Percentiles rank a stretch among this genome's conserved stretches.
Evolutionary conservation across 2,888 invertebrate species (phyloP).

Genomic region (Ypsolopha scabrella): DNA sequence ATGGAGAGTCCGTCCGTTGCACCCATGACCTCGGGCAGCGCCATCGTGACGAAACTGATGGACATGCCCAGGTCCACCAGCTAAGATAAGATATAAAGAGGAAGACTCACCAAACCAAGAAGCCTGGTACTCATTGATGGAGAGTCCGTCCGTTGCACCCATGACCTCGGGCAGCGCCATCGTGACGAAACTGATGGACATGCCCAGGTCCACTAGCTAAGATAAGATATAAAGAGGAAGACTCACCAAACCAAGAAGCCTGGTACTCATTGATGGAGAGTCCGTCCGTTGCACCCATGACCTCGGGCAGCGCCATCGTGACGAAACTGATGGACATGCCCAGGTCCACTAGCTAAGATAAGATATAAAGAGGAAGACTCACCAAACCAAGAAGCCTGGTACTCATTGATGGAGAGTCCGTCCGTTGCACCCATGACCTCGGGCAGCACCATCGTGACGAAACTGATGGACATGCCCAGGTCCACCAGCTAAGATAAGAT

Average conservation of each 20-base stretch:
- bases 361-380: slow-evolving; percentile 7
- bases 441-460: slow-evolving; percentile 40
- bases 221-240: neutral
- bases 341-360: slow-evolving; percentile 28
- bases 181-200: slow-evolving; percentile 70
- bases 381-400: slow-evolving; percentile 46
- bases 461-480: slow-evolving; percentile 36
- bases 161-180: slow-evolving; percentile 69
- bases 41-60: slow-evolving; percentile 70
- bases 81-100: no score
- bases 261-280: slow-evolving; percentile 28
- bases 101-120: slow-evolving; percentile 75
- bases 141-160: slow-evolving; percentile 56
- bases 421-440: slow-evolving; percentile 24
- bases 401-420: slow-evolving; percentile 24
- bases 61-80: slow-evolving; percentile 70
- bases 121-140: slow-evolving; percentile 61
- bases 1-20: slow-evolving; percentile 61
- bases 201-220: slow-evolving; percentile 62
- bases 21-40: slow-evolving; percentile 64
- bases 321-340: slow-evolving; percentile 40
- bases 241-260: slow-evolving; percentile 42
- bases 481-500: slow-evolving; percentile 26
- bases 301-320: slow-evolving; percentile 35
- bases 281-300: slow-evolving; percentile 22